Percentiles rank a stretch among this genome's conserved stretches.
Evolutionary conservation across 2,888 invertebrate species (phyloP).

Genomic region (Limnephilus marmoratus): DNA sequence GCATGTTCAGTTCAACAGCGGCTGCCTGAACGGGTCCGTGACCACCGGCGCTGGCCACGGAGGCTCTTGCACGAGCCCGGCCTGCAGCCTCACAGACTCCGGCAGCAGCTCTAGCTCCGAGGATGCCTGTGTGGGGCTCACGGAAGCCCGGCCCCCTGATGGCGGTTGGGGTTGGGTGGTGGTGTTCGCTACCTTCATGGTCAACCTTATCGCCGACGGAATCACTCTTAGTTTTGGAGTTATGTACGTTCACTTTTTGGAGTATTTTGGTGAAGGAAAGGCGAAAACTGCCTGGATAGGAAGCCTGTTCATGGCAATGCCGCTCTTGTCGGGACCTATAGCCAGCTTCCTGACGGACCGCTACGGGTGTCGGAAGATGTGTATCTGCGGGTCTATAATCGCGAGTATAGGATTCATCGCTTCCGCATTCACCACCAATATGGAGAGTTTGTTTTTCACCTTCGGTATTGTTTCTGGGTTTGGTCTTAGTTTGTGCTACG

Average conservation of each 20-base stretch:
- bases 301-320: conserved; percentile 94
- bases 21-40: conserved; percentile 68
- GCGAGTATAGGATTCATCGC: conserved; percentile 87
- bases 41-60: conserved; percentile 66
- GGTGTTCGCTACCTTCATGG: conserved; percentile 91
- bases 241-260: conserved; percentile 89
- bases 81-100: conserved; percentile 70
- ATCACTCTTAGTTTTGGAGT: conserved; percentile 95
- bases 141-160: conserved; percentile 87
- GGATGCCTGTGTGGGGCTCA: conserved; percentile 80
- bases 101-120: conserved; percentile 78
- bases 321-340: conserved; percentile 89
- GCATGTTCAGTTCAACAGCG: conserved; percentile 80
- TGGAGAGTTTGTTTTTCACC: conserved; percentile 87
- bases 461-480: conserved; percentile 91
- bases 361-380: conserved; percentile 88
- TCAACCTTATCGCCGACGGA: conserved; percentile 94
- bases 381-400: conserved; percentile 86
- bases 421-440: conserved; percentile 85
- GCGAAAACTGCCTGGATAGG: conserved; percentile 94
- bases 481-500: conserved; percentile 91
- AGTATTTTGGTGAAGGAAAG: conserved; percentile 90
- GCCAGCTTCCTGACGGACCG: conserved; percentile 90
- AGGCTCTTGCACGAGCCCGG: conserved; percentile 70
- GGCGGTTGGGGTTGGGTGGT: conserved; percentile 97